A percentile compares a stretch with the other conserved stretches of the same genome.
These are phyloP conservation scores for Papilio glaucus DNA, from an alignment of 1,140 invertebrate genomes.

Conservation along the genomic window DNA sequence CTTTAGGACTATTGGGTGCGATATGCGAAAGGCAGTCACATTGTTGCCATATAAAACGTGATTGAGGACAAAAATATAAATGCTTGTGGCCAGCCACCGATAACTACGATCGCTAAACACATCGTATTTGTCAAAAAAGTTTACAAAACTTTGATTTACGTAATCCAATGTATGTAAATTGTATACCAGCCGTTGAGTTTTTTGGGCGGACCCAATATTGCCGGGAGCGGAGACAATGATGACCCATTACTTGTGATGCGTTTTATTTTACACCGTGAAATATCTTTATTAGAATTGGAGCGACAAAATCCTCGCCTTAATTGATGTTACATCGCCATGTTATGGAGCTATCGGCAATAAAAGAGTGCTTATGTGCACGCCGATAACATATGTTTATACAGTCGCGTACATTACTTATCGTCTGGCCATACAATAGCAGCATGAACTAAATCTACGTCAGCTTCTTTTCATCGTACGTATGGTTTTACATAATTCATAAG, in stretches of 20 bases:
- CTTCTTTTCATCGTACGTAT: not conserved
- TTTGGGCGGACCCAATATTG: conserved; percentile 47
- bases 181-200: conserved; percentile 41
- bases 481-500: too few relatives aligned
- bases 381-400: conserved; percentile 11
- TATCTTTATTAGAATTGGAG: conserved; percentile 49
- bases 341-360: conserved; percentile 65
- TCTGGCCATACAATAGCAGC: not conserved
- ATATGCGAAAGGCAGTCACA: too few relatives aligned
- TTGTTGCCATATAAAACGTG: not conserved
- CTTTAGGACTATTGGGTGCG: too few relatives aligned
- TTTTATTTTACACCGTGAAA: conserved; percentile 58
- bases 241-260: conserved; percentile 56
- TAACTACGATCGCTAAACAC: not conserved
- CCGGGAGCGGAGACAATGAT: conserved; percentile 41
- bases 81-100: too few relatives aligned
- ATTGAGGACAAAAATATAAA: not conserved
- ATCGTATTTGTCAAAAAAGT: not conserved
- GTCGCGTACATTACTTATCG: conserved; percentile 8
- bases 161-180: conserved; percentile 4
- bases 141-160: conserved; percentile 23
- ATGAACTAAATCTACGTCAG: conserved; percentile 9
- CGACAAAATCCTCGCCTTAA: conserved; percentile 62
- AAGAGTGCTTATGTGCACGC: conserved; percentile 45
- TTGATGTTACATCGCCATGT: conserved; percentile 65